Evolutionary conservation across 2,113 vertebrate genomes (phyloP), one percentile per base, ranked within the genome.

Genomic region (Dasyornis broadbenti): DNA sequence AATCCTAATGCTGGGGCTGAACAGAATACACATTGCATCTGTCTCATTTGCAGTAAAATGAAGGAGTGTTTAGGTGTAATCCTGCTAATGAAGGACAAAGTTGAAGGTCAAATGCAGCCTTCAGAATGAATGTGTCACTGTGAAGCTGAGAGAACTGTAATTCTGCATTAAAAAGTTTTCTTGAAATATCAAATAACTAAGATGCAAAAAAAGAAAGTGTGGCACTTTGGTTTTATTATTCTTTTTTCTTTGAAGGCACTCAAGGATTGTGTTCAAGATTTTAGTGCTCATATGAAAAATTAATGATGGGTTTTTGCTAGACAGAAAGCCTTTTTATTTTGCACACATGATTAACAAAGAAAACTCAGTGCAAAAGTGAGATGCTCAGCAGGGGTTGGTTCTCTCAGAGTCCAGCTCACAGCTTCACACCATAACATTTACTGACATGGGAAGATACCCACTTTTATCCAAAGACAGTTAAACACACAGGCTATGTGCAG

Each of bases 1-100:
- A 94, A 89, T 80, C 86, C 93, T 95, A 96, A 97, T 96, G 97
- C 96, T 93, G 44, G 84, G 94, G 88, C 68, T 16, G 23, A 96
- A 84, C 64, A 86, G 95, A 95, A 92, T 94, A 96, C 95, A 87
- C 87, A 92, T 73, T 94, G 94, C 97, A 93, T 96, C 96, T 91
- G 94, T 97, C 97, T 97, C 95, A 96, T 98, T 97, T 97, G 94
- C 95, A 89, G 95, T 95, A 96, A 97, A 97, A 95, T 78, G 95
- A 96, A 95, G 82, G 85, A 86, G 64, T 89, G 86, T 97, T 97
- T 95, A 94, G 37, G 71, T 95, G 92, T 89, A 96, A 97, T 90
- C 86, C 92, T 95, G 78, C 86, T 92, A 97, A 97, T 56, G 90
- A 90, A 97, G 97, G 97, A 98, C 97, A 97, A 93, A 97, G 97